Percentiles rank a stretch among this genome's conserved stretches.
Conservation (phyloP, 2,888 invertebrate genomes). For the Amphipyra tragopoginis region DNA sequence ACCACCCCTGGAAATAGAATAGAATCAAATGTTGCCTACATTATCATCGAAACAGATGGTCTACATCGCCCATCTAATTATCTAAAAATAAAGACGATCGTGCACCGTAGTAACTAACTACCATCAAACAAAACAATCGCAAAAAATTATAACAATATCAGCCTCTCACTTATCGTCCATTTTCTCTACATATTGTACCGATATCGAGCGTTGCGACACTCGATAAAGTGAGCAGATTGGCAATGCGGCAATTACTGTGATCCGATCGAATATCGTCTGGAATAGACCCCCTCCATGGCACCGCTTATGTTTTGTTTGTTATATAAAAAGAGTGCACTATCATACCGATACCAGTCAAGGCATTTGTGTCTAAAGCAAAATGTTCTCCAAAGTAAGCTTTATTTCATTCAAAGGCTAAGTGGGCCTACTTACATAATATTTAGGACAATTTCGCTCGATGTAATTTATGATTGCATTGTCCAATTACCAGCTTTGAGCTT, state of each 20-base stretch:
- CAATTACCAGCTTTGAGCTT: constrained; percentile 50
- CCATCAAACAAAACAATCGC: constrained; percentile 46
- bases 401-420: constrained; percentile 60
- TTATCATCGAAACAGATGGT: constrained; percentile 7
- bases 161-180: constrained; percentile 79
- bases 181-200: constrained; percentile 80
- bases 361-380: constrained; percentile 85
- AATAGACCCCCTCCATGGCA: constrained; percentile 82
- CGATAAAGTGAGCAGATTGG: constrained; percentile 85
- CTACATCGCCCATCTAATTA: constrained; percentile 15
- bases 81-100: constrained; percentile 23
- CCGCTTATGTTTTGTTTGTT: constrained; percentile 85
- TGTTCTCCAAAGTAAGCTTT: constrained; percentile 87
- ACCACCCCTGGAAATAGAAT: background rate
- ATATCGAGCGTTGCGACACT: constrained; percentile 82
- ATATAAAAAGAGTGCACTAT: constrained; percentile 87
- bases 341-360: constrained; percentile 83
- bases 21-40: background rate
- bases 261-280: constrained; percentile 87
- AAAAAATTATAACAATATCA: constrained; percentile 70
- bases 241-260: constrained; percentile 86
- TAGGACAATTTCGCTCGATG: constrained; percentile 63
- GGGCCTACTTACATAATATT: constrained; percentile 66
- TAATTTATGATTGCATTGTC: constrained; percentile 61
- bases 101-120: constrained; percentile 1